Percentiles rank a stretch among this genome's conserved stretches.
These are phyloP conservation scores for Actinostola sp. DNA, from an alignment of 92 coral and sea anemone species.

Conservation along the genomic window DNA sequence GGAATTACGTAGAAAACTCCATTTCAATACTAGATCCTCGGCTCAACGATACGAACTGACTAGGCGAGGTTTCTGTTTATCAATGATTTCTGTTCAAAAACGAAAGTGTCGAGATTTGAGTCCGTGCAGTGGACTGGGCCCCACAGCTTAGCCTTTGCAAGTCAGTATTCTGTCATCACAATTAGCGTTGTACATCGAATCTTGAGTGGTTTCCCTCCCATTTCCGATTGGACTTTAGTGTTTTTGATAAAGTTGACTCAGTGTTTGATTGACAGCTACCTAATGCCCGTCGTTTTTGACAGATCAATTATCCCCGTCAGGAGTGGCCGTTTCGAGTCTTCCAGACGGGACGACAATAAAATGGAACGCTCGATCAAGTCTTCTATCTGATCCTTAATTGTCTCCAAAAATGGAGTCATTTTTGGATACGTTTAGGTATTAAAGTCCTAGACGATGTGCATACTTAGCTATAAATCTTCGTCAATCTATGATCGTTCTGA, in stretches of 20 bases:
- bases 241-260: constrained; percentile 33
- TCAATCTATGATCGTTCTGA: constrained; percentile 13
- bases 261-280: constrained; percentile 22
- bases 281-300: constrained; percentile 37
- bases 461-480: constrained; percentile 21
- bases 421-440: too few relatives aligned
- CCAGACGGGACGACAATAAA: background rate
- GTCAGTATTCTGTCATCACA: constrained; percentile 34
- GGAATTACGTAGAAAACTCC: background rate
- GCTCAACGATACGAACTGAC: too few relatives aligned
- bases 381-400: background rate
- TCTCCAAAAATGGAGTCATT: background rate
- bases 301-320: constrained; percentile 27
- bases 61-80: too few relatives aligned
- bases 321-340: constrained; percentile 5
- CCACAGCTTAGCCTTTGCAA: constrained; percentile 21
- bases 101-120: background rate
- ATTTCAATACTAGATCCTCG: too few relatives aligned
- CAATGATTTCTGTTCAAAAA: background rate
- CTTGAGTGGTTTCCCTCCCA: constrained; percentile 39
- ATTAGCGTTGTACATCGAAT: constrained; percentile 29
- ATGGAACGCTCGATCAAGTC: constrained; percentile 5
- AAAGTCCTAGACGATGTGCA: background rate
- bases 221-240: constrained; percentile 41
- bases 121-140: background rate